Evolutionary conservation across 1,140 invertebrate genomes (phyloP).

Genomic region (Aphelinus certus): DNA sequence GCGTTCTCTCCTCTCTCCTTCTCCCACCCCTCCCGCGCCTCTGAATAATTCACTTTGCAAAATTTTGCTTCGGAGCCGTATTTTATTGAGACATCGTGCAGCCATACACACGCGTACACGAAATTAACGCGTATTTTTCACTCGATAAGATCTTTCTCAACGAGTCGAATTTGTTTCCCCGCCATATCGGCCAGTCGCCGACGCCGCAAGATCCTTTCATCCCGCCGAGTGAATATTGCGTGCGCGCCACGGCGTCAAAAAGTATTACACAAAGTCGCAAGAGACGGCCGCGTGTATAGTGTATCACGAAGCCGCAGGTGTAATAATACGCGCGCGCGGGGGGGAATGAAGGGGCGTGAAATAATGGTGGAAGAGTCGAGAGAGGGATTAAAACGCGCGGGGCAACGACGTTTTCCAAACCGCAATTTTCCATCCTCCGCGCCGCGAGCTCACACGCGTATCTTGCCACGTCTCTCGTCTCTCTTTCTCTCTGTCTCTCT

Average conservation of each 20-base stretch:
- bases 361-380: slow-evolving; percentile 27
- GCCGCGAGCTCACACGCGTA: background rate
- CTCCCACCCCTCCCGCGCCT: background rate
- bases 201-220: too few species aligned
- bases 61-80: background rate
- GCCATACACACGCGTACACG: background rate
- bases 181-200: background rate
- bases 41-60: slow-evolving; percentile 9
- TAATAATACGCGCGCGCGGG: too few species aligned
- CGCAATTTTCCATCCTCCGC: slow-evolving; percentile 31
- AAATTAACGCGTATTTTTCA: background rate
- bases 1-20: too few species aligned
- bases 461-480: slow-evolving; percentile 2
- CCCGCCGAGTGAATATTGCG: too few species aligned
- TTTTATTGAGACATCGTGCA: background rate
- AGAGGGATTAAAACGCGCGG: background rate
- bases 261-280: too few species aligned
- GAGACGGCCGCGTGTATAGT: too few species aligned
- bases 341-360: background rate
- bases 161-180: too few species aligned
- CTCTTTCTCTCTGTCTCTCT: slow-evolving; percentile 1
- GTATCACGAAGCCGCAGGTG: too few species aligned
- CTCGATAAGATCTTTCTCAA: too few species aligned
- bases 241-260: too few species aligned
- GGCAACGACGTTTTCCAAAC: background rate